Percentiles rank a stretch among this genome's conserved stretches.
These are phyloP conservation scores for Gymnodraco acuticeps DNA, from an alignment of 2,797 vertebrate genomes.

Conservation along the genomic window DNA sequence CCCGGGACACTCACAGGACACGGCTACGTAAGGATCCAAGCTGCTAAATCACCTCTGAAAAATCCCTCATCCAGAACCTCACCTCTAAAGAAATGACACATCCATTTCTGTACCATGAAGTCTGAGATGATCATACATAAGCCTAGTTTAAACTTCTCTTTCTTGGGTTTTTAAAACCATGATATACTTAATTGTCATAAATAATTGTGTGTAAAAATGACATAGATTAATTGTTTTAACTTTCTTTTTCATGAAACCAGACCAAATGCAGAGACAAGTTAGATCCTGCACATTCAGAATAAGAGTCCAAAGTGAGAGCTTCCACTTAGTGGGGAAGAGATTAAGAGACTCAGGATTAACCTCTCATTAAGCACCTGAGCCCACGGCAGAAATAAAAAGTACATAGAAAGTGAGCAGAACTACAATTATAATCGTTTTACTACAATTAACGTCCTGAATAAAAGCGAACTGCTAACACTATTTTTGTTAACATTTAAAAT, in stretches of 20 bases:
- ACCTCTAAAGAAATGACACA: background rate
- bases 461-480: background rate
- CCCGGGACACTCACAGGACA: slow-evolving; percentile 65
- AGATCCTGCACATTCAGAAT: background rate
- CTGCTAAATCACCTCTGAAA: slow-evolving; percentile 42
- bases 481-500: background rate
- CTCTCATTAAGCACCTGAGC: slow-evolving; percentile 12
- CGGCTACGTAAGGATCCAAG: slow-evolving; percentile 47
- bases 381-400: slow-evolving; percentile 9
- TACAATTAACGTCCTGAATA: background rate
- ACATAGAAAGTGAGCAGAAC: background rate
- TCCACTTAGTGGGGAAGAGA: slow-evolving; percentile 25
- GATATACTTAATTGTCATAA: background rate
- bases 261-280: background rate
- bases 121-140: background rate
- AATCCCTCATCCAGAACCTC: background rate
- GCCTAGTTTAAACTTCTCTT: background rate
- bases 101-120: background rate
- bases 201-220: background rate
- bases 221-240: background rate
- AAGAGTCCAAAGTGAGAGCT: slow-evolving; percentile 24
- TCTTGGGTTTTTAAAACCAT: accelerated
- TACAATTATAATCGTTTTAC: background rate
- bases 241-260: background rate
- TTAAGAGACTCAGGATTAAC: slow-evolving; percentile 37